Base-by-base conservation (phyloP, 1,140 invertebrate species). In the Listronotus bonariensis region DNA sequence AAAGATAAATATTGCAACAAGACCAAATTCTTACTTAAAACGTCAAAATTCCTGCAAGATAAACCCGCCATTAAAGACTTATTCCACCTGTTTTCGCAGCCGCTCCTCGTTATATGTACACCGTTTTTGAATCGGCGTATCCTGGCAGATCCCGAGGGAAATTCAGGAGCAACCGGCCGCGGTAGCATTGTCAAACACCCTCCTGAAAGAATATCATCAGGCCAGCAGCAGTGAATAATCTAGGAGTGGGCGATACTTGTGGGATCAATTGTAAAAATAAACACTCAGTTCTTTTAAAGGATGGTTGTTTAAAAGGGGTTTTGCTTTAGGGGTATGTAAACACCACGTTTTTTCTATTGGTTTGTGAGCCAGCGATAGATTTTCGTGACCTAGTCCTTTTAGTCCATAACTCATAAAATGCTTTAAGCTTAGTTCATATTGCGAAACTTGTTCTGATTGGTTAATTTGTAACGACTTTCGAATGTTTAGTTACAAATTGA, bases 171-270 rank as follows among this genome's bases (percentile, higher is more conserved):
- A 58, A 54, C 55, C 63, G 63, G 53, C 60, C 60, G 60, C 60
- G 51, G 51, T 15, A 48, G 51, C 54, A 65, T 65, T 65, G 63
- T 65, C 63, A 58, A 65, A 65, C 63, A 45, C 63, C 63, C 63
- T 65, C 60, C 60, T 57, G 63, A 65, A 65, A 65, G 63, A 65
- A 65, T 65, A 65, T 58, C 54, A 58, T 57, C 54, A 58, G 53
- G 15, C 42, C 53, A 31, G 31, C 34, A 57, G 46, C 54, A 38
- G 36, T 65, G 63, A 57, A 65, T 65, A 65, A 65, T 57, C 63
- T 34, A 54, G 42, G 40, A 55, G 60, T 62, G 59, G 59, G 59
- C 51, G 59, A 62, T 62, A 48, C 48, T 53, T 53, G 48, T 53
- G 52, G 31, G 60, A 55, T 63, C 60, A 63, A 63, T 63, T 63